Conservation (phyloP, 2,888 invertebrate genomes). For the Hirtodrosophila alboralis region DNA sequence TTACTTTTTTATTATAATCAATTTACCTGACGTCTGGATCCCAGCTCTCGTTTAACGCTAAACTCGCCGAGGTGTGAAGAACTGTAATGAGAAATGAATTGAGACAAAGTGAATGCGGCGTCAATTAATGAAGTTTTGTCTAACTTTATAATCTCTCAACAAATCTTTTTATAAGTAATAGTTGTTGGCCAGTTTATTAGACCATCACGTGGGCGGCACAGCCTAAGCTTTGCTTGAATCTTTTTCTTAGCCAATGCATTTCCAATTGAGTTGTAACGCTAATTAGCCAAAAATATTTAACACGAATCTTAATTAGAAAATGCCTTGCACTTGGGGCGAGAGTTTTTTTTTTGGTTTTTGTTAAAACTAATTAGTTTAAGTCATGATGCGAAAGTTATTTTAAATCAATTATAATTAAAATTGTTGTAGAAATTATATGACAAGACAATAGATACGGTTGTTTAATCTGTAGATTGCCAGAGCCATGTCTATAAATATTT, state of each 20-base stretch:
- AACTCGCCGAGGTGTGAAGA: conserved; percentile 98
- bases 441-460: conserved; percentile 17
- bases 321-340: conserved; percentile 6
- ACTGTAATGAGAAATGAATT: conserved; percentile 86
- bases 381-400: conserved; percentile 38
- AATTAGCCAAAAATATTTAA: conserved; percentile 59
- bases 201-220: conserved; percentile 38
- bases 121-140: conserved; percentile 56
- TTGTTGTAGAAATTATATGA: conserved; percentile 27
- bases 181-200: conserved; percentile 37
- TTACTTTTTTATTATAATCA: no score
- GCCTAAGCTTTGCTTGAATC: conserved; percentile 5
- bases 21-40: conserved; percentile 96
- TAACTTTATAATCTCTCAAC: conserved; percentile 17
- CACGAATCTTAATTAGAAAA: conserved; percentile 44
- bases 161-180: conserved; percentile 5
- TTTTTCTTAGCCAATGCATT: conserved; percentile 24
- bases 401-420: conserved; percentile 24
- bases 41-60: conserved; percentile 99
- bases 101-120: conserved; percentile 45
- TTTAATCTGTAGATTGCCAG: conserved; percentile 1
- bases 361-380: conserved; percentile 7
- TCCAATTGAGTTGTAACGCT: conserved; percentile 63
- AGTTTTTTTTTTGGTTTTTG: no score
- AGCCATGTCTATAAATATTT: conserved; percentile 6